These are phyloP conservation scores for Sinhomidia bicolor DNA, from an alignment of 2,888 invertebrate genomes.

Conservation along the genomic window DNA sequence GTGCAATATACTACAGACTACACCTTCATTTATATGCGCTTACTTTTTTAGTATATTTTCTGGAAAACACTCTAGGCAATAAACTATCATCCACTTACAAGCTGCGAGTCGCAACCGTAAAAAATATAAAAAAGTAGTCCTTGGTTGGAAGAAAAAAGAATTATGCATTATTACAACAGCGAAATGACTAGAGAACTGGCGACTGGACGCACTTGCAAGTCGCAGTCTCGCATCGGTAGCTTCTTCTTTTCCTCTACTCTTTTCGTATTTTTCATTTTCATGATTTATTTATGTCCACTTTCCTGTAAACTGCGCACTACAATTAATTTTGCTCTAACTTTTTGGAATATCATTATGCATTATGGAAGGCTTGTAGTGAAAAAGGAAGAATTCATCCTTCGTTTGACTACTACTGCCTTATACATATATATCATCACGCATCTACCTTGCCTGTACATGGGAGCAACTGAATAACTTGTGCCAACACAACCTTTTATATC, in stretches of 20 bases:
- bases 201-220: background rate
- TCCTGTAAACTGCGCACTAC: constrained; percentile 19
- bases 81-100: background rate
- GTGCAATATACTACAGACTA: background rate
- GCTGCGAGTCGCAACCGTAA: background rate
- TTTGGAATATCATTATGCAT: too few species aligned
- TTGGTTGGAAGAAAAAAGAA: background rate
- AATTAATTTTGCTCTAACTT: constrained; percentile 25
- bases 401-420: background rate
- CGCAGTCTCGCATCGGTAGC: background rate
- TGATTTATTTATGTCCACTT: constrained; percentile 26
- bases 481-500: background rate
- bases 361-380: constrained; percentile 3
- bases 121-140: background rate
- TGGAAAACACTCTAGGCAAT: constrained; percentile 12
- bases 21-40: background rate
- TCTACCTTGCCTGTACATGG: background rate
- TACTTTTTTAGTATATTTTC: background rate
- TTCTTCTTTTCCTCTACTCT: background rate
- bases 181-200: too few species aligned
- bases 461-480: background rate
- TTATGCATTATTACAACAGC: background rate
- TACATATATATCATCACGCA: background rate
- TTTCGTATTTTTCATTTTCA: constrained; percentile 6
- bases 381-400: background rate